Percentiles rank a stretch among this genome's conserved stretches.
Conservation (phyloP, 2,113 vertebrate genomes). For the Brachionichthys hirsutus region DNA sequence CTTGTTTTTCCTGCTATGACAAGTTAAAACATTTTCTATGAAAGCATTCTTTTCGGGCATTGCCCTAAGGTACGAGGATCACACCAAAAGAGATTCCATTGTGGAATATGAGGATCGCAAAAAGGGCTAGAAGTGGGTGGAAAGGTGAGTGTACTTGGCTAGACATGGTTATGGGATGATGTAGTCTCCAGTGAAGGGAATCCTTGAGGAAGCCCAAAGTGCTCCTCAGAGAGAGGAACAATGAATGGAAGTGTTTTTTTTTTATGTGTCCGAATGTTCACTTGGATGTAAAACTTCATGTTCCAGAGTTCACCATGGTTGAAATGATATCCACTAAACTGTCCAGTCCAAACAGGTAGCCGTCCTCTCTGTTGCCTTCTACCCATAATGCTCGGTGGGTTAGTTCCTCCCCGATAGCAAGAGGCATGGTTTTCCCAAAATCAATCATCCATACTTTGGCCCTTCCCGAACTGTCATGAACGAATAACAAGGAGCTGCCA, state of each 20-base stretch:
- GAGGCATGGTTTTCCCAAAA: slow-evolving; percentile 95
- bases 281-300: slow-evolving; percentile 39
- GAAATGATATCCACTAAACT: slow-evolving; percentile 92
- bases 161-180: slow-evolving; percentile 7
- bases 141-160: slow-evolving; percentile 1
- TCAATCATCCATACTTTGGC: slow-evolving; percentile 99
- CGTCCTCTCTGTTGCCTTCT: slow-evolving; percentile 96
- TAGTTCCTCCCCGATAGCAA: slow-evolving; percentile 88
- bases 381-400: slow-evolving; percentile 85
- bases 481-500: slow-evolving; percentile 96
- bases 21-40: slow-evolving; percentile 12
- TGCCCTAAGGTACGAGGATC: not conserved
- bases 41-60: not conserved
- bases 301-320: slow-evolving; percentile 76
- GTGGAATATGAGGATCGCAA: not conserved
- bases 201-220: slow-evolving; percentile 24
- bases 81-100: not conserved
- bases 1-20: slow-evolving; percentile 6
- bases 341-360: slow-evolving; percentile 93
- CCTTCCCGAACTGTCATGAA: slow-evolving; percentile 90
- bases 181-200: slow-evolving; percentile 24
- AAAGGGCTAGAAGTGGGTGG: not conserved
- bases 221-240: slow-evolving; percentile 25
- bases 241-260: slow-evolving; percentile 33
- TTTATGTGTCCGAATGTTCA: slow-evolving; percentile 31